Evolutionary conservation across 1,140 invertebrate genomes (phyloP).

Genomic region (Nymphalis io): DNA sequence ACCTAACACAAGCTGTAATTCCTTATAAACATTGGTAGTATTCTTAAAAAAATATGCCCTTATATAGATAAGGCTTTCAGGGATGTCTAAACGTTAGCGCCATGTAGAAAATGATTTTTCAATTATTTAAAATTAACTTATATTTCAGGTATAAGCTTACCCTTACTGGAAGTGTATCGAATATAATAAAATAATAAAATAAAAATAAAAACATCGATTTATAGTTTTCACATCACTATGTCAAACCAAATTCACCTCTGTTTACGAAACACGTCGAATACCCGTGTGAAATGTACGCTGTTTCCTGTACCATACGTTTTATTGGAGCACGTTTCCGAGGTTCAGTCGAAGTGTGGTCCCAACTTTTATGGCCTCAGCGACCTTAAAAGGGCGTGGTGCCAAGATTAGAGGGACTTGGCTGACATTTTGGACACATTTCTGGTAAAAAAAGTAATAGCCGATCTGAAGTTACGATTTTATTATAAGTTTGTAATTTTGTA

Average conservation of each 20-base stretch:
- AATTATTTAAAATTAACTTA: too few relatives aligned
- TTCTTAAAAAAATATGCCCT: too few relatives aligned
- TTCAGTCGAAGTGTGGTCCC: conserved; percentile 15
- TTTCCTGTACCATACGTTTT: conserved; percentile 23
- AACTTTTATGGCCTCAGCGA: conserved; percentile 18
- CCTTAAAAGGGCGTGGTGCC: conserved; percentile 23
- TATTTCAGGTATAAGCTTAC: too few relatives aligned
- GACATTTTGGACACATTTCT: conserved; percentile 5
- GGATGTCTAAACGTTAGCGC: too few relatives aligned
- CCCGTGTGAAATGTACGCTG: neutral
- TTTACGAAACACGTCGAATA: conserved; percentile 13
- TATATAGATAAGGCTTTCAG: too few relatives aligned
- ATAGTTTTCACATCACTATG: neutral
- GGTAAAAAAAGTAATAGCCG: neutral
- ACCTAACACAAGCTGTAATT: too few relatives aligned
- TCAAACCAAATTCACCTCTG: conserved; percentile 7
- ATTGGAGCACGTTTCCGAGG: conserved; percentile 11
- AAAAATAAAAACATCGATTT: neutral
- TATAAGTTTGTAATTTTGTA: neutral
- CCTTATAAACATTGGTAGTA: too few relatives aligned
- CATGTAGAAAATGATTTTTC: too few relatives aligned
- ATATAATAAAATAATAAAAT: too few relatives aligned
- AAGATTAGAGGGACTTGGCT: conserved; percentile 23
- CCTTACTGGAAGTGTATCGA: too few relatives aligned
- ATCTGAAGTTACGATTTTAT: neutral